Conservation (phyloP, 1,140 invertebrate genomes). For the Akabosia matsudoensis region DNA sequence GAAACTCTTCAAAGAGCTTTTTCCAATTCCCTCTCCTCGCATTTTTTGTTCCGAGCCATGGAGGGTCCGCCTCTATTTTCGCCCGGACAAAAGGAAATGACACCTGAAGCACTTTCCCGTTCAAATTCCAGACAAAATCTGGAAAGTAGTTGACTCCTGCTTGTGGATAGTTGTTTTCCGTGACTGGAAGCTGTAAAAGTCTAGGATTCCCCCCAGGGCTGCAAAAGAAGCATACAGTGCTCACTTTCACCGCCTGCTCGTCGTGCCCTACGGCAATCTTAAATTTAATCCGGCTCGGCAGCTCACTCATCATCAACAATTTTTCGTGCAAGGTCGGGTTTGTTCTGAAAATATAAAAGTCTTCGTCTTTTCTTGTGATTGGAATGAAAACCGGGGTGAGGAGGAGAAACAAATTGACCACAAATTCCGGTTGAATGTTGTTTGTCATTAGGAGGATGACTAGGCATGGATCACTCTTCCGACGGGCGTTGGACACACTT, state of each 20-base stretch:
- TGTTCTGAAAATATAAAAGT: constrained; percentile 32
- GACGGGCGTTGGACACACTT: not conserved
- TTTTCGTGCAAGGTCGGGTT: constrained; percentile 10
- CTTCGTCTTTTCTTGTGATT: constrained; percentile 36
- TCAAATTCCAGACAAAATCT: constrained; percentile 13
- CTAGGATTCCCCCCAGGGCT: not conserved
- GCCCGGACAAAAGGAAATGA: not conserved
- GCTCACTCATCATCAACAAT: constrained; percentile 25
- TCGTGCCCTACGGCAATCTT: constrained; percentile 27
- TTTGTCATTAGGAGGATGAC: constrained; percentile 19
- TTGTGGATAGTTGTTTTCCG: not conserved
- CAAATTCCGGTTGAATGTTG: constrained; percentile 3
- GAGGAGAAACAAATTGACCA: not conserved
- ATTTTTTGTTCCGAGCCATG: not conserved
- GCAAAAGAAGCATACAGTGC: not conserved
- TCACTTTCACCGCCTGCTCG: not conserved
- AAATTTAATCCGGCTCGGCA: constrained; percentile 31
- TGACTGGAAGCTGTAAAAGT: not conserved
- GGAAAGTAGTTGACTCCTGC: not conserved
- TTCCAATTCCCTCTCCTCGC: constrained; percentile 9
- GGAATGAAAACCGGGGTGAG: constrained; percentile 31
- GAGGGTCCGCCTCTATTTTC: constrained; percentile 1
- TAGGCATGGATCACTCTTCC: constrained; percentile 2
- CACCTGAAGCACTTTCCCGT: not conserved
- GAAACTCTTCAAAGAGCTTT: not conserved